phyloP scores from a whole-genome alignment of 2,113 vertebrate genomes.

The Vanacampus margaritifer region DNA sequence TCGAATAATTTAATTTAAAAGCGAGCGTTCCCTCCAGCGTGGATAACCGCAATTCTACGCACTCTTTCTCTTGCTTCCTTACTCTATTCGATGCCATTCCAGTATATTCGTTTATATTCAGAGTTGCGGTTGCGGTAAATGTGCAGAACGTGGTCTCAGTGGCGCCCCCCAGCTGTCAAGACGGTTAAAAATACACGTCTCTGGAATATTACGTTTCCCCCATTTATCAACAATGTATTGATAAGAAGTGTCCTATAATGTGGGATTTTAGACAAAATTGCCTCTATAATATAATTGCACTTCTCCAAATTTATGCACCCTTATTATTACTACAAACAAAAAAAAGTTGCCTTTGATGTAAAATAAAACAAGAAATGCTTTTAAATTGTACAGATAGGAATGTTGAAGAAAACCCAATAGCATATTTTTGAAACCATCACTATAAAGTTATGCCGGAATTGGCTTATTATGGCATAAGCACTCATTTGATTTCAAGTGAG shows the following conservation, averaged over 20 bases:
- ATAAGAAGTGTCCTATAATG: constrained; percentile 26
- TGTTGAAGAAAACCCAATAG: constrained; percentile 37
- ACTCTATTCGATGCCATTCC: not conserved
- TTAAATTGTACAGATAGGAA: constrained; percentile 56
- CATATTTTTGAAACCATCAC: constrained; percentile 31
- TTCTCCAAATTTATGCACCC: constrained; percentile 52
- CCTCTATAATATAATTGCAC: constrained; percentile 50
- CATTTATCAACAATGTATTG: constrained; percentile 19
- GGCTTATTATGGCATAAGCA: constrained; percentile 7
- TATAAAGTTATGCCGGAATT: constrained; percentile 22
- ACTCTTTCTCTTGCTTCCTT: not conserved
- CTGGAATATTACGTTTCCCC: not conserved
- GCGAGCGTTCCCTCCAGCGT: not conserved
- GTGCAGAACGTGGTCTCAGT: constrained; percentile 1
- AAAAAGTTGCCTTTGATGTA: constrained; percentile 57
- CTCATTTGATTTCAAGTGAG: constrained; percentile 25
- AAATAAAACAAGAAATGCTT: constrained; percentile 73
- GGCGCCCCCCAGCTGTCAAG: constrained; percentile 27
- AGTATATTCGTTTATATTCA: constrained; percentile 9
- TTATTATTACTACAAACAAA: constrained; percentile 54
- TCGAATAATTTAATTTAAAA: not conserved
- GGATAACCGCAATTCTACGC: not conserved
- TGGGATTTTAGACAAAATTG: constrained; percentile 32
- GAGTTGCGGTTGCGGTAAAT: not conserved
- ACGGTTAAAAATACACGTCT: not conserved